These are phyloP conservation scores for Pseudomugil gertrudae DNA, from an alignment of 2,797 vertebrate species.

Conservation along the genomic window DNA sequence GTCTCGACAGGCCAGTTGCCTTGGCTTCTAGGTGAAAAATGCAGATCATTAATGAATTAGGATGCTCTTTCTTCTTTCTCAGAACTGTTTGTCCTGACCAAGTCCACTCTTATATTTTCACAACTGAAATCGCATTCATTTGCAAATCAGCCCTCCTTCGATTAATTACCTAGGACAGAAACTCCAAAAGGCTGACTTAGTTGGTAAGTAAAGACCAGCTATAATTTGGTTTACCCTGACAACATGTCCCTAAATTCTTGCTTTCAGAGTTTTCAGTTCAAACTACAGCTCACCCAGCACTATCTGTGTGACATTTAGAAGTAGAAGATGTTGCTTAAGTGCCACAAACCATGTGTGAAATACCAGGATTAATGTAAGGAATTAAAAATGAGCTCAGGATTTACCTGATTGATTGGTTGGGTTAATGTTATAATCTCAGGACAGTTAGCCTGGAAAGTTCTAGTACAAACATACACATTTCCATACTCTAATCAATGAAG, in stretches of 20 bases:
- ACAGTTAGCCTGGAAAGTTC: conserved; percentile 30
- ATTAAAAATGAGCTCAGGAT: conserved; percentile 16
- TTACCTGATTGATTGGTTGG: conserved; percentile 21
- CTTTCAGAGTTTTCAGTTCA: conserved; percentile 11
- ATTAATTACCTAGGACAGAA: conserved; percentile 90
- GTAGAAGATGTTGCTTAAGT: conserved; percentile 16
- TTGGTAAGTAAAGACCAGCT: conserved; percentile 87
- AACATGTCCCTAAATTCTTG: conserved; percentile 50
- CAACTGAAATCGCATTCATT: conserved; percentile 95
- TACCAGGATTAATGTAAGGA: conserved; percentile 5
- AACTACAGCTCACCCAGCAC: not conserved
- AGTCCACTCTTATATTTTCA: conserved; percentile 94
- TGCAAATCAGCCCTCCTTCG: conserved; percentile 89
- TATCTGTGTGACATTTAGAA: not conserved
- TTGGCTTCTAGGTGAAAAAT: conserved; percentile 94
- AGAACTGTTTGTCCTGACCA: conserved; percentile 90
- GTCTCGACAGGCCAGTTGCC: conserved; percentile 89
- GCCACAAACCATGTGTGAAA: conserved; percentile 15
- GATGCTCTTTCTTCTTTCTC: conserved; percentile 82
- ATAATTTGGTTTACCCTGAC: conserved; percentile 85
- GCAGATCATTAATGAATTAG: conserved; percentile 97
- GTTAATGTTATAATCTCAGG: conserved; percentile 31
- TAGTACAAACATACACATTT: conserved; percentile 59
- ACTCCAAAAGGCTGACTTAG: conserved; percentile 92
- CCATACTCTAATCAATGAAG: conserved; percentile 57